Evolutionary conservation across 2,113 vertebrate species (phyloP).

Genomic region (Chionomys nivalis): DNA sequence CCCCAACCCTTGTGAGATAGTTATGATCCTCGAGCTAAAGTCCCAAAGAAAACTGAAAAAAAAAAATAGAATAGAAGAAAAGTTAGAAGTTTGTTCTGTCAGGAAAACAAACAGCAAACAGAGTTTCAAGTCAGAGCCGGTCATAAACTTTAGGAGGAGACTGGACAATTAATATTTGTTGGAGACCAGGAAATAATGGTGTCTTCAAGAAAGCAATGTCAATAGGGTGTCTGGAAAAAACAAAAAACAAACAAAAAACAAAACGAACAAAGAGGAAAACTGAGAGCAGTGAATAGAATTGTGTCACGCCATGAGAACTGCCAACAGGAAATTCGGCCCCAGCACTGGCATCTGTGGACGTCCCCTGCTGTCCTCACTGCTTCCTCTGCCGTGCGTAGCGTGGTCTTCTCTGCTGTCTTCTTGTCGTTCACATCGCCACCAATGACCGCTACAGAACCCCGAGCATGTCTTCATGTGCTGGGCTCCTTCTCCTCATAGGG

Average conservation of each 20-base stretch:
- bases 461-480: background rate
- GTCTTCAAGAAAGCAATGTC: background rate
- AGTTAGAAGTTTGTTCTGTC: background rate
- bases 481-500: background rate
- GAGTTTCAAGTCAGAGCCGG: background rate
- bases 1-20: background rate
- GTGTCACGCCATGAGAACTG: too few relatives aligned
- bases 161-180: background rate
- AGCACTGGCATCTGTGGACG: background rate
- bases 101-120: background rate
- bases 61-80: background rate
- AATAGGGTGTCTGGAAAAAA: background rate
- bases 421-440: background rate
- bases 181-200: background rate
- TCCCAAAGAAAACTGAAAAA: slow-evolving; percentile 30
- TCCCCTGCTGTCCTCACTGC: background rate
- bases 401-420: background rate
- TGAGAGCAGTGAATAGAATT: background rate
- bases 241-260: background rate
- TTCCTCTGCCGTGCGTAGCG: background rate
- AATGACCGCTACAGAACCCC: background rate
- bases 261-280: background rate
- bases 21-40: background rate
- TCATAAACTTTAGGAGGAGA: background rate
- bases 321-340: background rate